Conservation (phyloP, 2,113 vertebrate species). For the Cranoglanis bouderius region DNA sequence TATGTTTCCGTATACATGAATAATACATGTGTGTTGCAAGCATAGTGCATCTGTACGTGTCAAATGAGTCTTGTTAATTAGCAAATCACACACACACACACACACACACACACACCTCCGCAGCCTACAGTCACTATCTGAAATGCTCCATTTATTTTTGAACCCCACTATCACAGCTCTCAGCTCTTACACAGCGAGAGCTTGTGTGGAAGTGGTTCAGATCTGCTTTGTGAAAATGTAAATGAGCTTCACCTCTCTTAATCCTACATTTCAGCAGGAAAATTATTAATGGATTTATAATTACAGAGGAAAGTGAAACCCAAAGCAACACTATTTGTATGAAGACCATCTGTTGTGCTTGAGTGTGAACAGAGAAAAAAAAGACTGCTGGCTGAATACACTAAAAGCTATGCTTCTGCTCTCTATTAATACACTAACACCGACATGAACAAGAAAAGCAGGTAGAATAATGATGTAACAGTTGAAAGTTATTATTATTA, state of each 20-base stretch:
- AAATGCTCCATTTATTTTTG: neutral
- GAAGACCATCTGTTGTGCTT: constrained; percentile 29
- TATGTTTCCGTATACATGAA: constrained; percentile 34
- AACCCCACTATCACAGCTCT: constrained; percentile 12
- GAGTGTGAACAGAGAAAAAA: constrained; percentile 3
- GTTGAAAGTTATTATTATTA: neutral
- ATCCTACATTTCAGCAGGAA: constrained; percentile 17
- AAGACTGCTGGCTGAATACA: neutral
- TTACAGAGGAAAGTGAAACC: constrained; percentile 26
- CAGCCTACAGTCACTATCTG: neutral
- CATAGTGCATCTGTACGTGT: constrained; percentile 25
- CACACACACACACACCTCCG: neutral
- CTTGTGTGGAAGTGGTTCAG: neutral
- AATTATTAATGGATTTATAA: constrained; percentile 34
- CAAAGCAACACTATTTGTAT: constrained; percentile 24
- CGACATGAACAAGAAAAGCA: neutral
- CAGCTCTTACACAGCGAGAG: neutral
- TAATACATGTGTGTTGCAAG: constrained; percentile 41
- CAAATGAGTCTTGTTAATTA: constrained; percentile 30
- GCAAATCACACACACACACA: constrained; percentile 23
- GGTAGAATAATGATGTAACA: too few relatives aligned
- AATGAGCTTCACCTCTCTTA: constrained; percentile 17
- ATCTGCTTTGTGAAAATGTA: constrained; percentile 6
- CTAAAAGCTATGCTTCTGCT: neutral
- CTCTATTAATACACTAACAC: neutral